Percentiles rank a stretch among this genome's conserved stretches.
phyloP scores from a whole-genome alignment of 2,797 vertebrate genomes.

The Oreochromis mossambicus region DNA sequence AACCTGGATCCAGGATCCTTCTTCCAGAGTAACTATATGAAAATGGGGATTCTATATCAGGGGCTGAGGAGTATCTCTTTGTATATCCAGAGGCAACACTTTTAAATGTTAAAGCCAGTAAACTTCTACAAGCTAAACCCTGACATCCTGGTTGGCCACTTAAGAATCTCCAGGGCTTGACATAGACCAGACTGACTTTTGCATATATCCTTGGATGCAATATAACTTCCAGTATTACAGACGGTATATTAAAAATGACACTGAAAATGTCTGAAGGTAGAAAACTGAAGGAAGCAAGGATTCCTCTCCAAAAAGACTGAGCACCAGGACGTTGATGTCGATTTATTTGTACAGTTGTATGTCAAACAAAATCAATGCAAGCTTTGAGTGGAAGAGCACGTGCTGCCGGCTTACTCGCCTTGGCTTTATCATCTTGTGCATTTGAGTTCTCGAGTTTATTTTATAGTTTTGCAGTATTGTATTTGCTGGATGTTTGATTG shows the following conservation, averaged over 20 bases:
- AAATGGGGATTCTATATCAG: neutral
- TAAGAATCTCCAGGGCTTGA: neutral
- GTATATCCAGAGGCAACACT: neutral
- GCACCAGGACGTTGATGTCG: neutral
- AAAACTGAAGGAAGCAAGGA: neutral
- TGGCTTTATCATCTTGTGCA: conserved; percentile 8
- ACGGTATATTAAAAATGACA: neutral
- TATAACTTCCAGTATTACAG: neutral
- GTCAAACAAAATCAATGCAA: conserved; percentile 30
- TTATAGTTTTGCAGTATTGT: conserved; percentile 11
- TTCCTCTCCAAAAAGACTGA: neutral
- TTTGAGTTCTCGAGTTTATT: conserved; percentile 6
- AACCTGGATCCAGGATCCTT: neutral
- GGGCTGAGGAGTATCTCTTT: neutral
- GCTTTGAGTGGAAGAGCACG: neutral
- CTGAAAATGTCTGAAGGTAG: neutral
- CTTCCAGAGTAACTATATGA: neutral
- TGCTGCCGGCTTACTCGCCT: neutral
- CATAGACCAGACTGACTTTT: neutral
- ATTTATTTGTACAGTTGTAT: neutral
- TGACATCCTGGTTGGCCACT: neutral
- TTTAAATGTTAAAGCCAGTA: neutral
- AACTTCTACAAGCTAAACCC: neutral
- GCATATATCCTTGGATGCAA: neutral
- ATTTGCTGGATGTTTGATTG: neutral